phyloP scores from a whole-genome alignment of 2,113 vertebrate species.

The Spheniscus mendiculus region DNA sequence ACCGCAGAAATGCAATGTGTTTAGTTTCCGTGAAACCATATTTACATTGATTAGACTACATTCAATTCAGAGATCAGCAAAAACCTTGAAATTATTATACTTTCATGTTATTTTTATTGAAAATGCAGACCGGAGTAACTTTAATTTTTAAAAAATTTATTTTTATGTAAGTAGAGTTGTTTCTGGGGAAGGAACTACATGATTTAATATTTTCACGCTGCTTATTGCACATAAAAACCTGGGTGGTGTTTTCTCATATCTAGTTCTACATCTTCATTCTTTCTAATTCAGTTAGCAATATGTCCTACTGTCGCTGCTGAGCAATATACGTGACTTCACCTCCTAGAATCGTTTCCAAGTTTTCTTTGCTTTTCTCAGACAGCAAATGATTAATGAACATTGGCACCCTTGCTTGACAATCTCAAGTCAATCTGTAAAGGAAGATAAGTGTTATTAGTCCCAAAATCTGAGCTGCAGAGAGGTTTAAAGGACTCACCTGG shows the following conservation, averaged over 20 bases:
- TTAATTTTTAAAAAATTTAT: neutral
- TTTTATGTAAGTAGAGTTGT: neutral
- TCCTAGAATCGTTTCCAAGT: neutral
- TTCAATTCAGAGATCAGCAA: constrained; percentile 10
- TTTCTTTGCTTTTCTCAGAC: neutral
- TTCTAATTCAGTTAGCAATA: constrained; percentile 14
- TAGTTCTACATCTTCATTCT: constrained; percentile 5
- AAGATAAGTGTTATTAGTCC: neutral
- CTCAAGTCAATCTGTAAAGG: neutral
- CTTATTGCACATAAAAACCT: neutral
- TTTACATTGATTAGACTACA: constrained; percentile 49
- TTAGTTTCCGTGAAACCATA: constrained; percentile 1
- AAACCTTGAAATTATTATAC: constrained; percentile 30
- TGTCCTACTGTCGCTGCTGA: neutral
- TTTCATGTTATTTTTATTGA: constrained; percentile 43
- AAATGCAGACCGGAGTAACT: neutral
- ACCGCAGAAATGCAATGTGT: constrained; percentile 14
- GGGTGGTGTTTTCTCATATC: neutral
- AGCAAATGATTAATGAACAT: neutral
- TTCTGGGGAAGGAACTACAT: constrained; percentile 3
- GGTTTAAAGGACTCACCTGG: neutral
- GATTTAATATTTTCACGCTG: neutral
- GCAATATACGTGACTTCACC: neutral
- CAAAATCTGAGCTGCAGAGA: neutral
- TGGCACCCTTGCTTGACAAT: neutral